Conservation (phyloP, 2,797 vertebrate species). For the Chiloscyllium punctatum region DNA sequence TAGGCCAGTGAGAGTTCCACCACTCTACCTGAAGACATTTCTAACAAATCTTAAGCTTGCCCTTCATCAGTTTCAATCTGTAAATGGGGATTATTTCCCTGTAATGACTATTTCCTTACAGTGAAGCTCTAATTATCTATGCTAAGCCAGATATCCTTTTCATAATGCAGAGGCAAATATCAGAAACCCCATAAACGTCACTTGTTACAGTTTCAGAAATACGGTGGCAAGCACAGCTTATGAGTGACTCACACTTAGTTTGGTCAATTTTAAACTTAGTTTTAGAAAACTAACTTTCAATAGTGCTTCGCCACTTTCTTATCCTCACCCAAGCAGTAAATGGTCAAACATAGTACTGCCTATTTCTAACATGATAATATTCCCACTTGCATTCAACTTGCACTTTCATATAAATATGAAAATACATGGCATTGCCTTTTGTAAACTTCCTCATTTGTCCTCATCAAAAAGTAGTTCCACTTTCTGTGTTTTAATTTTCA, state of each 20-base stretch:
- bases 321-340: neutral
- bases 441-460: neutral
- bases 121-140: neutral
- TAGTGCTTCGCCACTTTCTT: neutral
- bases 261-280: neutral
- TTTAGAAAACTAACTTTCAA: neutral
- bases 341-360: neutral
- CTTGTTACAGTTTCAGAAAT: neutral
- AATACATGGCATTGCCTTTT: neutral
- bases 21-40: neutral
- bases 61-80: neutral
- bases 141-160: neutral
- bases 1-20: too few relatives aligned
- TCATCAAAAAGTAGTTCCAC: neutral
- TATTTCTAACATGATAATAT: neutral
- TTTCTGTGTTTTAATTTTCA: neutral
- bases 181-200: neutral
- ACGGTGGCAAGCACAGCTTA: neutral
- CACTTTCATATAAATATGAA: neutral
- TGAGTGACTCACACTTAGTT: neutral
- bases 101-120: neutral
- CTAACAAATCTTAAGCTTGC: neutral
- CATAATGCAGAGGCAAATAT: neutral
- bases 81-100: neutral
- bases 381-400: neutral